Evolutionary conservation across 2,888 invertebrate genomes (phyloP), one percentile per base, ranked within the genome.

Genomic region (Dryomyza anilis): DNA sequence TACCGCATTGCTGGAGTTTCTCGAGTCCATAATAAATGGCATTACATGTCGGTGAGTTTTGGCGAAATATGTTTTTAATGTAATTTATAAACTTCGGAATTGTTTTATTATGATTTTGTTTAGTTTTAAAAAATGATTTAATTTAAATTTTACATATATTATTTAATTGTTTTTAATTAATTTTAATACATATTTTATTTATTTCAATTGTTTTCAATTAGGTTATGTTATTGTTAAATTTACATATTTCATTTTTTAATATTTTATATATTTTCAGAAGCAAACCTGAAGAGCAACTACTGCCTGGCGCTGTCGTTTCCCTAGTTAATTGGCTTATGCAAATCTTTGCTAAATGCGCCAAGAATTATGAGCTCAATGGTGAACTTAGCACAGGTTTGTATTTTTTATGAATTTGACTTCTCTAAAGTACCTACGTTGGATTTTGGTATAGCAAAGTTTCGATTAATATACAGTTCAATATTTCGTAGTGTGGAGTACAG

Each of bases 261-360:
- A 0, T 50, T 21, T 10, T 6, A 4, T 23, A 23, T 36, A 10
- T 33, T 67, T 46, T 88, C 75, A 87, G 92, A 68, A 91, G 92
- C 1, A 95, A 95, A 83, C 89, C 93, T 63, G 96, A 96, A 78
- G 95, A 96, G 81, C 90, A 92, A 72, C 87, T 93, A 16, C 83
- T 94, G n/a, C 92, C 95, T 0, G 89, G 89, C 62, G 89, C 94
- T 2, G 87, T 96, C n/a, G 86, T 95, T 16, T 91, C 93, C 0
- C 87, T 94, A 46, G 90, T 92, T 1, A 85, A 90, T 72, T 95
- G 95, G 95, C 84, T 95, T 39, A 82, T 94, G 39, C 91, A 92
- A 80, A 92, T 94, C 60, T 89, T 91, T 72, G 76, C 77, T 0
- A 73, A 74, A 27, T 76, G 75, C 1, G 69, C 80, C 8, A 80